Base-by-base conservation (phyloP, 2,113 vertebrate genomes). In the Maccullochella peelii region DNA sequence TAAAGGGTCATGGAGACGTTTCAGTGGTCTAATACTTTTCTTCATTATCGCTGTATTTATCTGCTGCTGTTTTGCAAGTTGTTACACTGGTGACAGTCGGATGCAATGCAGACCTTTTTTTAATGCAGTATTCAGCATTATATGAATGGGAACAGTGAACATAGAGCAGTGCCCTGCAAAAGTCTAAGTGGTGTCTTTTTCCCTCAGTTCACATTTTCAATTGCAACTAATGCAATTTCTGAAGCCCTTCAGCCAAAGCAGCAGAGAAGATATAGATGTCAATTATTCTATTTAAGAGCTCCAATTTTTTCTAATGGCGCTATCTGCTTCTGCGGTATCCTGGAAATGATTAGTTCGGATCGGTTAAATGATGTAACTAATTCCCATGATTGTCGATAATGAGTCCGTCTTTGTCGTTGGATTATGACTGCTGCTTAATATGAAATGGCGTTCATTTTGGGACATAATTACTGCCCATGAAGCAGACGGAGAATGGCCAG, bases 301-400 rank as follows among this genome's bases (percentile, higher is more conserved):
- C 95, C 96, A 96, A 97, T 97, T 97, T 96, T 97, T 76, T 77
- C 96, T 98, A 98, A 99, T 97, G 96, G 96, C 96, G 96, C 96
- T 97, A 95, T 96, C 96, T 97, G 97, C 97, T 96, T 97, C 97
- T 97, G 97, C 96, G 95, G 96, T 96, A 97, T 99, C 97, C 97
- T 97, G 97, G 96, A 97, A 96, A 98, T 97, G 97, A 98, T 99
- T 97, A 96, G 95, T 96, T 96, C 94, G 95, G 47, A 97, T 98
- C 97, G 96, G 96, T 98, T 97, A 97, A 98, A 98, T 98, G 96
- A 98, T 98, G 97, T 97, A 97, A 97, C 97, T 98, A 97, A 98
- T 98, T 99, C 96, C 94, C 94, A 91, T 99, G 97, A 98, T 98
- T 97, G 96, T 94, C 92, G 93, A 95, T 97, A 98, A 98, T 97